Base-by-base conservation (phyloP, 1,140 invertebrate species). In the Drosophila melanica region DNA sequence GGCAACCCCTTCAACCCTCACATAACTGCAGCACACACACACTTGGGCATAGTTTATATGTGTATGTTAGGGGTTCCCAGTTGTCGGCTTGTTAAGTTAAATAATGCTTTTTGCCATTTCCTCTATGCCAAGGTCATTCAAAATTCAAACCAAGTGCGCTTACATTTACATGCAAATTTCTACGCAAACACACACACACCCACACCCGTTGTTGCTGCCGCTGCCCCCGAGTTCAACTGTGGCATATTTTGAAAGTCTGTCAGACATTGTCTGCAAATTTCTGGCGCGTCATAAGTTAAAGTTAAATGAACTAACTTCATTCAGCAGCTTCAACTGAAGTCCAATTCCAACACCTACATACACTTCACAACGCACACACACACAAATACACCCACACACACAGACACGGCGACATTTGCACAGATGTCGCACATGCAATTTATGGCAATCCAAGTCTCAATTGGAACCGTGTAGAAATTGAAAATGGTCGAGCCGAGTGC, bases 41-140 rank as follows among this genome's bases (percentile, higher is more conserved):
- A 23, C 33, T 47, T 39, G 6, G 27, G 55, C 27, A 14, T 33
- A 35, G 23, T 44, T 27, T 45, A 35, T 45, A 42, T 54, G 12
- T 62, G 20, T 48, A 47, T 41, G 2, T 73, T 20, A 16, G 48
- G 27, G 69, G 63, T 66, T 50, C 86, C 81, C 81, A 80, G 66
- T 89, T 89, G 82, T 86, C 79, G 78, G 71, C 85, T 90, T 76
- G 82, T 87, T 87, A 87, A 73, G 76, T 89, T 87, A 87, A 87
- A 87, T 87, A 87, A 87, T 89, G 82, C 75, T 73, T 89, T 85
- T 77, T 89, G 79, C 78, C 74, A 79, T 78, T 81, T 84, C 77
- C 81, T 89, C 75, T 75, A 81, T 91, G 82, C 90, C 90, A 91
- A 91, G 90, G 90, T 91, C 90, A 91, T 91, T 91, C 82, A 85